A percentile compares a stretch with the other conserved stretches of the same genome.
Conservation (phyloP, 2,113 vertebrate genomes). For the Probosciger aterrimus region DNA sequence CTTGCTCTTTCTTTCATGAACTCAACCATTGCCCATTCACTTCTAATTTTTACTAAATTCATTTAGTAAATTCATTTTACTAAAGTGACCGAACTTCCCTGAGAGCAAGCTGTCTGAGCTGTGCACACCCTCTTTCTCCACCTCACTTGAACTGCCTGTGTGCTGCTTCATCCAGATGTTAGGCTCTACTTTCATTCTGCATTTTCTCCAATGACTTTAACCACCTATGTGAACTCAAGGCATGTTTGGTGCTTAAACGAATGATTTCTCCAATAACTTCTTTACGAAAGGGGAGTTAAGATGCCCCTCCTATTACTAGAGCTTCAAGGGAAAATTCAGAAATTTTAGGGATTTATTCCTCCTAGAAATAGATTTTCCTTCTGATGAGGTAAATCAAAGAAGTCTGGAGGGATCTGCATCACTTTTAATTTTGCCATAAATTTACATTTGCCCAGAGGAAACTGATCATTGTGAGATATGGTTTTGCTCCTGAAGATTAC, state of each 20-base stretch:
- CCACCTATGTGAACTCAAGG: background rate
- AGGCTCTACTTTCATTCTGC: background rate
- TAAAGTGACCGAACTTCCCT: background rate
- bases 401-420: background rate
- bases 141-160: background rate
- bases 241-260: background rate
- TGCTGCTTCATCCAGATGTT: accelerated
- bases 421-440: background rate
- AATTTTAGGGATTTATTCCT: background rate
- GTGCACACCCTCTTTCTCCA: background rate
- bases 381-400: background rate
- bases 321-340: background rate
- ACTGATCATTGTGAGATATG: background rate
- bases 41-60: background rate
- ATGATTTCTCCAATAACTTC: background rate
- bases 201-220: background rate
- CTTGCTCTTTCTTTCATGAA: background rate
- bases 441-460: background rate
- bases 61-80: background rate
- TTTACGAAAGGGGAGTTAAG: background rate
- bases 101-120: background rate
- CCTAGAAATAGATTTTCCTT: background rate
- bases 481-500: background rate
- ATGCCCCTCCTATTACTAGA: background rate
- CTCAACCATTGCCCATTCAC: background rate